Evolutionary conservation across 2,113 vertebrate species (phyloP).

Genomic region (Ptilorrhoa leucosticta): DNA sequence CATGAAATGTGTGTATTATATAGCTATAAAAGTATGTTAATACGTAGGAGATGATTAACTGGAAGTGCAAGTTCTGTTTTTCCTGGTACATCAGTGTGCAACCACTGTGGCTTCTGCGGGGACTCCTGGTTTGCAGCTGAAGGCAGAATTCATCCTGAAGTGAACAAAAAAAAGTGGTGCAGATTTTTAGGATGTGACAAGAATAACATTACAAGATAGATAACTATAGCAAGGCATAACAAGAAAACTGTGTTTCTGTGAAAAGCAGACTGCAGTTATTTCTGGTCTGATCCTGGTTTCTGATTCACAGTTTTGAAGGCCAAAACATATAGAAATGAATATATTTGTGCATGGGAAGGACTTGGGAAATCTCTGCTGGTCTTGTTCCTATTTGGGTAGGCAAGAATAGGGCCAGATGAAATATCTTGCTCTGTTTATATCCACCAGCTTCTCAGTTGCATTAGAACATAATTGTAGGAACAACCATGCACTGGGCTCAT

Average conservation of each 20-base stretch:
- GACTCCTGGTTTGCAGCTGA: not conserved
- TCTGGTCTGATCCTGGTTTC: slow-evolving; percentile 7
- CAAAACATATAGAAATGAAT: not conserved
- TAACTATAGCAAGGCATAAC: slow-evolving; percentile 13
- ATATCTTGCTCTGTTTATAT: not conserved
- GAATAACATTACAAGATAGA: slow-evolving; percentile 7
- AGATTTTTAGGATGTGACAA: slow-evolving; percentile 23
- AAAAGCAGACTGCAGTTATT: slow-evolving; percentile 47
- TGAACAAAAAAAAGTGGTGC: not conserved
- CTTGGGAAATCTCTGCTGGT: not conserved
- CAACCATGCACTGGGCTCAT: not conserved
- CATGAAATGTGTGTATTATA: slow-evolving; percentile 61
- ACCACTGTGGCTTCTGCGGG: not conserved
- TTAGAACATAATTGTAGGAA: not conserved
- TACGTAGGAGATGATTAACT: slow-evolving; percentile 8
- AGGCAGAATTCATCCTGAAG: slow-evolving; percentile 26
- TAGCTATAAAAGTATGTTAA: not conserved
- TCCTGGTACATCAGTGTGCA: not conserved
- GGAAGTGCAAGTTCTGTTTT: not conserved
- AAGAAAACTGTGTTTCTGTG: slow-evolving; percentile 38
- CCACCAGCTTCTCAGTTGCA: not conserved
- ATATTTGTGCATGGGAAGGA: not conserved
- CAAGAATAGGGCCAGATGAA: not conserved
- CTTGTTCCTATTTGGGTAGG: not conserved
- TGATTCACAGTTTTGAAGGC: slow-evolving; percentile 9